A percentile compares a stretch with the other conserved stretches of the same genome.
Conservation (phyloP, 2,797 vertebrate genomes). For the Aulostomus chinensis region DNA sequence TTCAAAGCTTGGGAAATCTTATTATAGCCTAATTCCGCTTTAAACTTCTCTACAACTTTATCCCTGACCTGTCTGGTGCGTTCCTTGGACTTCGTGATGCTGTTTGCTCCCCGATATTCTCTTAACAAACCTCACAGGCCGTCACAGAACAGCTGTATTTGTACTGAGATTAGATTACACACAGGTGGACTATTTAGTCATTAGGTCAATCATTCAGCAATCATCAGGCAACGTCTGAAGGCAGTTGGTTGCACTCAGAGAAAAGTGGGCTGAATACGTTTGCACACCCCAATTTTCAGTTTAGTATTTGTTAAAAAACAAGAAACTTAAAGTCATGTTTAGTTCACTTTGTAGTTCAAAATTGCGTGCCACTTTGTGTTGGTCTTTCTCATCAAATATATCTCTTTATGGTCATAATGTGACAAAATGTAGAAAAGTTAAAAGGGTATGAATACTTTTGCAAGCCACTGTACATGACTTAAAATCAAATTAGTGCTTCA, state of each 20-base stretch:
- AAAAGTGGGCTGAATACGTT: neutral
- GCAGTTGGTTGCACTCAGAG: neutral
- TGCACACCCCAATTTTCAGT: neutral
- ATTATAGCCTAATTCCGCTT: constrained; percentile 3
- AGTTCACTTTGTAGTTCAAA: neutral
- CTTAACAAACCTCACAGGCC: neutral
- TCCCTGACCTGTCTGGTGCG: constrained; percentile 5
- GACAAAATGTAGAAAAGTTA: too few species aligned
- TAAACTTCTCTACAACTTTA: neutral
- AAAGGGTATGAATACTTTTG: neutral
- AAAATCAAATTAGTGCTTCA: too few species aligned
- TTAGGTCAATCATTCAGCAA: neutral
- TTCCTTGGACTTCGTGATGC: neutral
- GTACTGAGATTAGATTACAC: constrained; percentile 7
- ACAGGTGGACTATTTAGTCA: neutral
- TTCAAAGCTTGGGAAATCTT: neutral
- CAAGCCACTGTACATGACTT: neutral
- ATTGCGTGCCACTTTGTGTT: neutral
- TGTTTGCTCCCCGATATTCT: neutral
- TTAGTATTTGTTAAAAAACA: neutral
- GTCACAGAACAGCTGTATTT: neutral
- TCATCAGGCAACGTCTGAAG: neutral
- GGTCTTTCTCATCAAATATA: neutral
- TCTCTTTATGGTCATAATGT: neutral
- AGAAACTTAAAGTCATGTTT: neutral